phyloP scores from a whole-genome alignment of 2,888 invertebrate species.

The Orthosia incerta region DNA sequence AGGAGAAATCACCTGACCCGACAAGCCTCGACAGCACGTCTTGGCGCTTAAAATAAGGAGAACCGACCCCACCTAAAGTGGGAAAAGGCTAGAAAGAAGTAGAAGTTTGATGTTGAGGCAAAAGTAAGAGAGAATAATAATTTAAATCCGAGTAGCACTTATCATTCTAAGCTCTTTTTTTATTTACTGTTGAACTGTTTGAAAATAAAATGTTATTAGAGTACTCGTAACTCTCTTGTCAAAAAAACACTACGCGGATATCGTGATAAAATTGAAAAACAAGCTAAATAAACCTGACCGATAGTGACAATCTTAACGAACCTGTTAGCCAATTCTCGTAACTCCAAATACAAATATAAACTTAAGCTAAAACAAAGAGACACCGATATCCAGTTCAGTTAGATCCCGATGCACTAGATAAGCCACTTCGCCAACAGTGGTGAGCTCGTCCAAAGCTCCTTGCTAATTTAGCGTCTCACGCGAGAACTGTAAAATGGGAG shows the following conservation, averaged over 20 bases:
- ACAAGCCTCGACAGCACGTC: too few species aligned
- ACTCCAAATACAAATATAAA: background rate
- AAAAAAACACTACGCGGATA: too few species aligned
- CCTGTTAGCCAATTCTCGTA: background rate
- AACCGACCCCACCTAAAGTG: too few species aligned
- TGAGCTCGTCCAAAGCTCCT: constrained; percentile 49
- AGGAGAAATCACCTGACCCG: too few species aligned
- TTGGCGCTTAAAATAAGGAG: too few species aligned
- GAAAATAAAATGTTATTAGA: too few species aligned
- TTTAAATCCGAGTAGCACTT: background rate
- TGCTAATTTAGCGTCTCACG: constrained; percentile 70
- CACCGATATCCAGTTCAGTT: constrained; percentile 24
- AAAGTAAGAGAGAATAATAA: background rate
- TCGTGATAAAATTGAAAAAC: background rate
- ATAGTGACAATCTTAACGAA: background rate
- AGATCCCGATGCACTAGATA: constrained; percentile 29
- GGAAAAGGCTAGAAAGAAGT: too few species aligned
- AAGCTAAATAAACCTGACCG: too few species aligned
- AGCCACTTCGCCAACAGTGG: constrained; percentile 27
- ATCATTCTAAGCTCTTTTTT: too few species aligned
- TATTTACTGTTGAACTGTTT: too few species aligned
- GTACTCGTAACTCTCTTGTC: too few species aligned
- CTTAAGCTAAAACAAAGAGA: constrained; percentile 1
- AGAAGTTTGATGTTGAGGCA: background rate
- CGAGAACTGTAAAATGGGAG: constrained; percentile 67